Evolutionary conservation across 2,113 vertebrate species (phyloP).

Genomic region (Scomber colias): DNA sequence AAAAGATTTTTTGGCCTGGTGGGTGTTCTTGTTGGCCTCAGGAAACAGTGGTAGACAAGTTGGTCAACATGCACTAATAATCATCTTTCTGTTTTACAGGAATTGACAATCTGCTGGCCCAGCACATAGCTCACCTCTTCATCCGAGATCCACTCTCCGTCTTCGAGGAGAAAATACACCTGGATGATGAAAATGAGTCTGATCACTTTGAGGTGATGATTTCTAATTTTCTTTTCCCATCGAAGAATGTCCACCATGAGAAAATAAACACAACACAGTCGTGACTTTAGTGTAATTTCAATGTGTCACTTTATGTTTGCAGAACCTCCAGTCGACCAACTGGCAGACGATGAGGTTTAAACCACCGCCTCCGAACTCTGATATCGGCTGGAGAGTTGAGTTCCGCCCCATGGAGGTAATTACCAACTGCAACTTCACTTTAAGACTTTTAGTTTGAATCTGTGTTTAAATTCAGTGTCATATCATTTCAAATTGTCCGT

Average conservation of each 20-base stretch:
- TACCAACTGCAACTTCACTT: not conserved
- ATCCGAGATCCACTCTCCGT: constrained; percentile 96
- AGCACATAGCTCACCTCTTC: constrained; percentile 98
- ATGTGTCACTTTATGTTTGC: constrained; percentile 35
- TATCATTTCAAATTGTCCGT: not conserved
- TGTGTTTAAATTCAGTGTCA: not conserved
- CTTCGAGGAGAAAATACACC: constrained; percentile 95
- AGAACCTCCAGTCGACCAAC: constrained; percentile 99
- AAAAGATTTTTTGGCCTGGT: no score
- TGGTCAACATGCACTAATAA: not conserved
- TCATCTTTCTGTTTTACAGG: constrained; percentile 82
- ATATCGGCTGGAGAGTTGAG: constrained; percentile 99
- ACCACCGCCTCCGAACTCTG: constrained; percentile 97
- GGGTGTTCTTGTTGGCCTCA: no score
- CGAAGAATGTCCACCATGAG: not conserved
- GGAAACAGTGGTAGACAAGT: no score
- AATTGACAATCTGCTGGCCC: constrained; percentile 96
- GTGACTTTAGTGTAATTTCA: not conserved
- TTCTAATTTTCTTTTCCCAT: not conserved
- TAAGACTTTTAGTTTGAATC: not conserved
- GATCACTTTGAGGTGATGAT: constrained; percentile 95
- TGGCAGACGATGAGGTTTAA: constrained; percentile 99
- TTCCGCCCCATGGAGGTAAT: constrained; percentile 98
- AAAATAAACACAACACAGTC: not conserved
- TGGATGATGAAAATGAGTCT: constrained; percentile 97